phyloP scores from a whole-genome alignment of 1,140 invertebrate species.

The Drosophila willistoni region DNA sequence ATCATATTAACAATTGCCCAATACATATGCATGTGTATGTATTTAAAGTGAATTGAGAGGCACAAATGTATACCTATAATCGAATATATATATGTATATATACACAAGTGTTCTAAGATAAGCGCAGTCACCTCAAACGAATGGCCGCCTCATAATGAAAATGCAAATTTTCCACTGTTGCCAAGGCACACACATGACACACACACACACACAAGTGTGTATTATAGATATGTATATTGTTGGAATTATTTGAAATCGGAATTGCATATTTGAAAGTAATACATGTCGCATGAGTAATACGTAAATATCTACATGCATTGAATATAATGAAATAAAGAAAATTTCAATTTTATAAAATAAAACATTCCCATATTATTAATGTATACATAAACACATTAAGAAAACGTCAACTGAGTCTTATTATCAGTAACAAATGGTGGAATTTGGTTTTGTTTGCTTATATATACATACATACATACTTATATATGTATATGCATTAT shows the following conservation, averaged over 20 bases:
- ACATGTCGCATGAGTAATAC: not conserved
- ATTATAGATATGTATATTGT: not conserved
- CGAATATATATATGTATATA: not conserved
- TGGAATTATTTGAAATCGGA: too few relatives aligned
- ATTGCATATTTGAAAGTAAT: too few relatives aligned
- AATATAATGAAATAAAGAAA: not conserved
- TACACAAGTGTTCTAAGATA: constrained; percentile 10
- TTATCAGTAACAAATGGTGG: constrained; percentile 3
- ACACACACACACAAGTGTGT: constrained; percentile 12
- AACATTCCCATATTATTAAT: constrained; percentile 4
- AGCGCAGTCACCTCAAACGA: constrained; percentile 6
- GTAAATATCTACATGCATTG: not conserved
- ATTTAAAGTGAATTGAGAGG: not conserved
- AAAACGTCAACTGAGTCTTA: constrained; percentile 2
- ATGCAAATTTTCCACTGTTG: constrained; percentile 58
- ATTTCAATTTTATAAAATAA: not conserved
- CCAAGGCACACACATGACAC: constrained; percentile 30
- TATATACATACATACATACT: constrained; percentile 13
- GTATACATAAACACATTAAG: constrained; percentile 3
- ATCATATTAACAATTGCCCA: not conserved
- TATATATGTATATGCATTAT: constrained; percentile 2
- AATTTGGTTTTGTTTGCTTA: constrained; percentile 8
- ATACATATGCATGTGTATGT: not conserved
- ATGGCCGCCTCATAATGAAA: constrained; percentile 54
- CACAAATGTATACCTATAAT: not conserved